Percentiles rank a stretch among this genome's conserved stretches.
These are phyloP conservation scores for Hololepta plana DNA, from an alignment of 2,888 invertebrate genomes.

Conservation along the genomic window DNA sequence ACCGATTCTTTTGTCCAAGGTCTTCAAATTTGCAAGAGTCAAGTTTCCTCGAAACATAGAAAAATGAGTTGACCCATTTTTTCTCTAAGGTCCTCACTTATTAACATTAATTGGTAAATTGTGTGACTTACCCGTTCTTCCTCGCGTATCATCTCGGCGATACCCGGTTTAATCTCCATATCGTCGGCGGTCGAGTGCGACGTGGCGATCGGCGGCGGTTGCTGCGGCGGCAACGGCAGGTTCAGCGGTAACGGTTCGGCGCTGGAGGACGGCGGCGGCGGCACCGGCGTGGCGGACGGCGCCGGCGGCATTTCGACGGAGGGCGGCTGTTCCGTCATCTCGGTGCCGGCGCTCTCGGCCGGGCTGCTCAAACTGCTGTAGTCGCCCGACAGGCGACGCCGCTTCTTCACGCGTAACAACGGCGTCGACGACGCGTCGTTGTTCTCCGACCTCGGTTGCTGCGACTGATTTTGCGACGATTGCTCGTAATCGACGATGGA, in stretches of 20 bases:
- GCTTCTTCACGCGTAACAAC: conserved; percentile 26
- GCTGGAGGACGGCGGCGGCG: conserved; percentile 17
- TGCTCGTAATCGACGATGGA: conserved; percentile 11
- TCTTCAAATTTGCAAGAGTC: no score
- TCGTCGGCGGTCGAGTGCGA: conserved; percentile 38
- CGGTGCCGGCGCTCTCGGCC: conserved; percentile 28
- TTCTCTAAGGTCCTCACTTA: no score
- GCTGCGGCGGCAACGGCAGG: conserved; percentile 19
- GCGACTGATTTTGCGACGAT: no score
- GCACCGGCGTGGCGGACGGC: conserved; percentile 26
- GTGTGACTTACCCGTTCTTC: conserved; percentile 83
- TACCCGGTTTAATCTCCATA: conserved; percentile 84
- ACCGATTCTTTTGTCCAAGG: no score
- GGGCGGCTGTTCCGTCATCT: conserved; percentile 23
- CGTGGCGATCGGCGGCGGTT: conserved; percentile 12
- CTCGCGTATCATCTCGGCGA: conserved; percentile 92
- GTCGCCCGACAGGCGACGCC: conserved; percentile 31
- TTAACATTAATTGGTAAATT: no score
- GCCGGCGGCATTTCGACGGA: conserved; percentile 26
- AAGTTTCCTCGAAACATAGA: no score
- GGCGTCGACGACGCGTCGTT: conserved; percentile 9
- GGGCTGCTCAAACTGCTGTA: conserved; percentile 27
- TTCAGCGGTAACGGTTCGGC: conserved; percentile 23
- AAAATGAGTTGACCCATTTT: no score
- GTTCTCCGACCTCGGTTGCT: no score